These are phyloP conservation scores for Ailuropoda melanoleuca DNA, from an alignment of 2,113 vertebrate genomes.

Conservation along the genomic window DNA sequence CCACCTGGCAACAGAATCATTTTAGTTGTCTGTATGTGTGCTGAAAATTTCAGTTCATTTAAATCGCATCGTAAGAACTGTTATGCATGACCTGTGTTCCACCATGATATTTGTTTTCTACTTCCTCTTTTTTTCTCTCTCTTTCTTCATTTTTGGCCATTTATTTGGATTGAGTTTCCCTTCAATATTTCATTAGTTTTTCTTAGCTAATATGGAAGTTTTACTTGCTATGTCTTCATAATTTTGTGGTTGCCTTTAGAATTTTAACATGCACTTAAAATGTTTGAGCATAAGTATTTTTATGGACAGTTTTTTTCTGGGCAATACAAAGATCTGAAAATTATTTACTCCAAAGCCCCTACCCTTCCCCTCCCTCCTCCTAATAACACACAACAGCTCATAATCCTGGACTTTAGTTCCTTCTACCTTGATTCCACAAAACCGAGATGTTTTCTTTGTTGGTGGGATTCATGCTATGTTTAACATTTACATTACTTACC, in stretches of 20 bases:
- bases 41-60: neutral
- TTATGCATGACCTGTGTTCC: neutral
- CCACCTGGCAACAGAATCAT: neutral
- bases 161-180: neutral
- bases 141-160: neutral
- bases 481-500: neutral
- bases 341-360: neutral
- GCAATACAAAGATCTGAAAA: neutral
- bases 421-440: neutral
- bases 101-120: neutral
- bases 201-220: neutral
- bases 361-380: neutral
- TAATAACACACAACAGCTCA: fast-evolving
- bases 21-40: neutral
- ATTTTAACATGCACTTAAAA: neutral
- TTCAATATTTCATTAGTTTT: neutral
- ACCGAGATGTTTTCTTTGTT: neutral
- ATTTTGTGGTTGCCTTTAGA: neutral
- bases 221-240: neutral
- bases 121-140: neutral
- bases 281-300: neutral
- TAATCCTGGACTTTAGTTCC: neutral
- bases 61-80: neutral
- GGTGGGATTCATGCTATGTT: neutral
- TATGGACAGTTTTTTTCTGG: neutral